Evolutionary conservation across 2,888 invertebrate species (phyloP), one percentile per base, ranked within the genome.

Genomic region (Orchesellides sinensis): DNA sequence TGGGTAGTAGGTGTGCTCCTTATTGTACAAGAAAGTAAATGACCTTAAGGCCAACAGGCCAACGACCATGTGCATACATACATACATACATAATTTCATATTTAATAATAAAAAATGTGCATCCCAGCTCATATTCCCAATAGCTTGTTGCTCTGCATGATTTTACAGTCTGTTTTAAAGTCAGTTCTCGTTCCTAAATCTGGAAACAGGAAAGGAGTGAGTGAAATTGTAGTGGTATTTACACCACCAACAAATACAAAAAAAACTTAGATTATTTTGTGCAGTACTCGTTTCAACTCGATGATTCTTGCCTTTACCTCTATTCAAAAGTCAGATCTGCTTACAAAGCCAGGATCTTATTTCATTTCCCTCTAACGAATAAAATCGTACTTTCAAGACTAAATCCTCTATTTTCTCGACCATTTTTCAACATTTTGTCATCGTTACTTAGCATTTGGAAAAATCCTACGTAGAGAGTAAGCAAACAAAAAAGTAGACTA

Each of bases 321-420:
- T 25, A 10, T 12, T 54, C 59, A 25, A 1, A 40, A 40, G 40
- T 25, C 17, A 29, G 59, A n/a, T 59, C 17, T 52, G 17, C 59
- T 59, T 32, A 59, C 29, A 59, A 59, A 59, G 59, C 59, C 49
- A 1, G n/a, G 21, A 73, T 73, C 61, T 32, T 61, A 73, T 73
- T 73, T 73, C 72, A 61, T 73, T 73, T 73, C 47, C 47, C 29
- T 73, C 21, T 32, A 40, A 45, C n/a, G 59, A 59, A 54, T 6
- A 27, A 35, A 35, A 17, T 21, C 29, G 45, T 63, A 1, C 40
- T 29, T 17, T n/a, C 32, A 59, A 29, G 59, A 12, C 27, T 59
- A 29, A 59, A 59, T 59, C 59, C 32, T 8, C 40, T 59, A 12
- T 29, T 29, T 25, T 54, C 25, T 25, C 32, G 6, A 29, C 12